Conservation (phyloP, 2,113 vertebrate species). For the Thalassoma bifasciatum region DNA sequence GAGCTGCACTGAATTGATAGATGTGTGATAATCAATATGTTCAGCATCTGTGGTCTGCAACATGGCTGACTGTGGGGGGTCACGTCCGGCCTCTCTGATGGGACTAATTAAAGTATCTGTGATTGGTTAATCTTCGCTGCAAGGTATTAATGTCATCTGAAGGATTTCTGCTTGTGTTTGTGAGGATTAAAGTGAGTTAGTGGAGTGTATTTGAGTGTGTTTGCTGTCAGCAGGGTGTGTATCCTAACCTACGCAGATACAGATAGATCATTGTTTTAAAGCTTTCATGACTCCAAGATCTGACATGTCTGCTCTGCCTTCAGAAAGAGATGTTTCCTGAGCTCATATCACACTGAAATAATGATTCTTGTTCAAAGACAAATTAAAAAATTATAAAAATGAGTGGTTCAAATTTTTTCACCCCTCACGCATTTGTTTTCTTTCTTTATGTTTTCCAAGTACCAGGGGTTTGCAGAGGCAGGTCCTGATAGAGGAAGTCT, state of each 20-base stretch:
- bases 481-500: too few species aligned
- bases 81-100: constrained; percentile 35
- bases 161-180: constrained; percentile 78
- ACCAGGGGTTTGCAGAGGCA: too few species aligned
- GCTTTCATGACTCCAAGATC: constrained; percentile 5
- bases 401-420: too few species aligned
- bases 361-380: too few species aligned
- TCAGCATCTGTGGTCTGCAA: constrained; percentile 61
- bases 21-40: constrained; percentile 74
- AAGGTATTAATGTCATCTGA: constrained; percentile 77
- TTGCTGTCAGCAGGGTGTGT: constrained; percentile 15
- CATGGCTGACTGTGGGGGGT: not conserved
- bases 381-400: too few species aligned
- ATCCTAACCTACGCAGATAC: constrained; percentile 11
- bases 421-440: too few species aligned
- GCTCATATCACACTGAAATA: too few species aligned
- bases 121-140: constrained; percentile 66
- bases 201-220: constrained; percentile 13
- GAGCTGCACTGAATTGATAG: constrained; percentile 49
- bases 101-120: constrained; percentile 61
- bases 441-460: too few species aligned
- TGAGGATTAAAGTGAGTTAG: constrained; percentile 75
- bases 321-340: constrained; percentile 20
- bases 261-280: not conserved
- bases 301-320: not conserved